Percentiles rank a stretch among this genome's conserved stretches.
These are phyloP conservation scores for Hoplodrina blanda DNA, from an alignment of 2,888 invertebrate genomes.

Conservation along the genomic window DNA sequence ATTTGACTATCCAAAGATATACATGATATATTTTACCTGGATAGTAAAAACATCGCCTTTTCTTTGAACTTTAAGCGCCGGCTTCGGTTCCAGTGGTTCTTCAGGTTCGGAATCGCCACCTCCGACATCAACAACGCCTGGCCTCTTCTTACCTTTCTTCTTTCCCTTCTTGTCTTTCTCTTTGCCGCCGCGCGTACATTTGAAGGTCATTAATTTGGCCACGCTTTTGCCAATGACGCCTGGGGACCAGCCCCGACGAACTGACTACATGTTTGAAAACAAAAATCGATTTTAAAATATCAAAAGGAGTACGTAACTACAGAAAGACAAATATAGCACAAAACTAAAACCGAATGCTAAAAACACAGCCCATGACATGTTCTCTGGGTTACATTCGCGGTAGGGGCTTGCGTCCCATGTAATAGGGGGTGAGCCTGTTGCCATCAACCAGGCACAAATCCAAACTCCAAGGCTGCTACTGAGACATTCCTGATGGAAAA, in stretches of 20 bases:
- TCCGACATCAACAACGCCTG: slow-evolving; percentile 71
- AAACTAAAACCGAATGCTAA: no score
- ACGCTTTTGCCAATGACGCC: slow-evolving; percentile 89
- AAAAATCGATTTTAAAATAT: slow-evolving; percentile 1
- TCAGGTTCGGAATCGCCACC: slow-evolving; percentile 86
- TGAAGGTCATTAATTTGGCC: slow-evolving; percentile 85
- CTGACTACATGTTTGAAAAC: slow-evolving; percentile 13
- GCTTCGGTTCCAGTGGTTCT: slow-evolving; percentile 90
- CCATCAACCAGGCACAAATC: no score
- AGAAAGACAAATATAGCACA: no score
- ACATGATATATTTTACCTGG: slow-evolving; percentile 77
- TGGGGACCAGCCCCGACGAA: slow-evolving; percentile 90
- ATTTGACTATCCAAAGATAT: no score
- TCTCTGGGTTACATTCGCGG: no score
- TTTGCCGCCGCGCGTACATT: slow-evolving; percentile 79
- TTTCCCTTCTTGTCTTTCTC: slow-evolving; percentile 82
- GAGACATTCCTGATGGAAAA: no score
- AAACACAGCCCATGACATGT: no score
- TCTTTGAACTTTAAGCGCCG: slow-evolving; percentile 92
- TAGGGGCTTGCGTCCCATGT: no score
- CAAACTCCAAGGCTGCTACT: no score
- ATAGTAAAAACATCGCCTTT: slow-evolving; percentile 92
- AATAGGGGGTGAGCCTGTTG: no score
- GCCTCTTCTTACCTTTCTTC: slow-evolving; percentile 75
- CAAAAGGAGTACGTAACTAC: no score